phyloP scores from a whole-genome alignment of 2,113 vertebrate genomes.

The Neogale vison region DNA sequence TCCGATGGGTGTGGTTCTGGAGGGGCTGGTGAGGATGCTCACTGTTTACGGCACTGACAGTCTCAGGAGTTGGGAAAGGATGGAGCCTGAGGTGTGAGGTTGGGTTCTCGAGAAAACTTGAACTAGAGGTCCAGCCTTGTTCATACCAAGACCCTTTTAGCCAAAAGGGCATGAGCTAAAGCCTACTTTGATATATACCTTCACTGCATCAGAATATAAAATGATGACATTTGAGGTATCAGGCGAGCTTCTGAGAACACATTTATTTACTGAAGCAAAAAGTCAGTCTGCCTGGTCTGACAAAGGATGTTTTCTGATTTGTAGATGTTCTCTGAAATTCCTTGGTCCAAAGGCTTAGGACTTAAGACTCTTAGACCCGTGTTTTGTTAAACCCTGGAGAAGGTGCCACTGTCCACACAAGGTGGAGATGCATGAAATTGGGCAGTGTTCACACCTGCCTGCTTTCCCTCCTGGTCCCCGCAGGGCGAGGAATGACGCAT shows the following conservation, averaged over 20 bases:
- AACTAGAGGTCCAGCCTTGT: neutral
- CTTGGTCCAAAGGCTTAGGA: neutral
- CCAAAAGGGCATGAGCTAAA: neutral
- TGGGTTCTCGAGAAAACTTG: neutral
- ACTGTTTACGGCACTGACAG: accelerated
- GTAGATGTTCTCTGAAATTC: neutral
- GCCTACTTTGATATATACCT: neutral
- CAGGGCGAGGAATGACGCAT: accelerated
- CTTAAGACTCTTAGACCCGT: neutral
- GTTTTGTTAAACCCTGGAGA: neutral
- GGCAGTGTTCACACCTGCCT: accelerated
- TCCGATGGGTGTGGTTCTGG: neutral
- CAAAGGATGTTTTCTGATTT: neutral
- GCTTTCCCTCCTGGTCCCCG: neutral
- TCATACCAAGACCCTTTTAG: neutral
- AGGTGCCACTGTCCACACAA: neutral
- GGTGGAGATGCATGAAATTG: neutral
- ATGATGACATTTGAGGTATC: neutral
- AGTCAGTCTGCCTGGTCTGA: neutral
- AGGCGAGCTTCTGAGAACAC: neutral
- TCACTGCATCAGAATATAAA: neutral
- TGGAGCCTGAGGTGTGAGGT: accelerated
- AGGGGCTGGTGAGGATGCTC: accelerated
- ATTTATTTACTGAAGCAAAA: neutral
- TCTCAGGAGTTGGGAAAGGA: neutral